A percentile compares a stretch with the other conserved stretches of the same genome.
phyloP scores from a whole-genome alignment of 2,113 vertebrate species.

The Galeopterus variegatus region DNA sequence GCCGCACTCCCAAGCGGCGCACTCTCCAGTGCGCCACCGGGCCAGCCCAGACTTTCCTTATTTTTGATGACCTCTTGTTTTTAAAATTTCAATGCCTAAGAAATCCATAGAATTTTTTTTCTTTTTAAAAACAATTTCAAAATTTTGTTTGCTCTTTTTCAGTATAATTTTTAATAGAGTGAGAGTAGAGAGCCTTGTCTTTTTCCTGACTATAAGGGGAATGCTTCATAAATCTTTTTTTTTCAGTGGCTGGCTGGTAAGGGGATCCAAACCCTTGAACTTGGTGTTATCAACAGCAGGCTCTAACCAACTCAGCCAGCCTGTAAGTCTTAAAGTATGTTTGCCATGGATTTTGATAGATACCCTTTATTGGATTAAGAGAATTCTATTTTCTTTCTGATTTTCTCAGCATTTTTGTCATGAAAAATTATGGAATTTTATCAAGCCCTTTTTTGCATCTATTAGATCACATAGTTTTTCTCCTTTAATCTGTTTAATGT shows the following conservation, averaged over 20 bases:
- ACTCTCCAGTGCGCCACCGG: too few species aligned
- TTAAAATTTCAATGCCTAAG: constrained; percentile 23
- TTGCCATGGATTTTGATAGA: constrained; percentile 41
- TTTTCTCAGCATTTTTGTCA: constrained; percentile 22
- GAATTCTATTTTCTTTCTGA: constrained; percentile 10
- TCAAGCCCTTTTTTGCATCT: neutral
- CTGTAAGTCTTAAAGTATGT: neutral
- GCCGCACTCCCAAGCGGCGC: too few species aligned
- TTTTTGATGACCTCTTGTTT: neutral
- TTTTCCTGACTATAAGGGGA: neutral
- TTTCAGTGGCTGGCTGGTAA: too few species aligned
- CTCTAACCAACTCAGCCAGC: too few species aligned
- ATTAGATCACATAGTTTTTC: constrained; percentile 1
- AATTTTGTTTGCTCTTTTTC: too few species aligned
- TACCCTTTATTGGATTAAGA: constrained; percentile 19
- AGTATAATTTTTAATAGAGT: constrained; percentile 20
- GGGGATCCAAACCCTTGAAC: too few species aligned
- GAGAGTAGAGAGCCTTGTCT: neutral
- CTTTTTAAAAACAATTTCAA: too few species aligned
- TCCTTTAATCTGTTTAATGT: constrained; percentile 30
- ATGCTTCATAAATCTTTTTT: neutral
- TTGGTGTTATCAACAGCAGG: too few species aligned
- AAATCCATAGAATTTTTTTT: neutral
- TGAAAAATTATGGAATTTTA: neutral
- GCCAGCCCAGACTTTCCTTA: neutral